These are phyloP conservation scores for Schizothorax lantsangensis DNA, from an alignment of 2,797 vertebrate genomes.

Conservation along the genomic window DNA sequence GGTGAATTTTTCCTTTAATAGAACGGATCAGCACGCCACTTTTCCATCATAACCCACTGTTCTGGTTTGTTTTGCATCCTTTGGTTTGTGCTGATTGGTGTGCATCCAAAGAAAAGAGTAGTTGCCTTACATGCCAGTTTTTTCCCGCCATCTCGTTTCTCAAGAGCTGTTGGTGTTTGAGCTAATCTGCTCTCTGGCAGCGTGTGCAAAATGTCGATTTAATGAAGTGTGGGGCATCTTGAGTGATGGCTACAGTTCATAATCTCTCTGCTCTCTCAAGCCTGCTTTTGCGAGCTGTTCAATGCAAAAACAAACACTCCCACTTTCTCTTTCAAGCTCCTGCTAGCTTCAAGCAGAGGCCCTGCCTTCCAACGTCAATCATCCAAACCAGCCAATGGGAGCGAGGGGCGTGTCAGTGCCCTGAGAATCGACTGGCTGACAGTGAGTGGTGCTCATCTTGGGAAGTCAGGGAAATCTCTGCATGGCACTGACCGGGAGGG, in stretches of 20 bases:
- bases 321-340: constrained; percentile 46
- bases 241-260: constrained; percentile 41
- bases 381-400: constrained; percentile 46
- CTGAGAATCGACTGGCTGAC: constrained; percentile 58
- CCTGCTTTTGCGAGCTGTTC: constrained; percentile 54
- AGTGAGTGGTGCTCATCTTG: constrained; percentile 66
- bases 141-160: background rate
- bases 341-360: constrained; percentile 47
- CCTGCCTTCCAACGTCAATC: constrained; percentile 42
- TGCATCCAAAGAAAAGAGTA: background rate
- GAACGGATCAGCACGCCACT: background rate
- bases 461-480: constrained; percentile 69
- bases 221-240: constrained; percentile 57
- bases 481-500: constrained; percentile 51
- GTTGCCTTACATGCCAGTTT: background rate
- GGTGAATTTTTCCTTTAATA: background rate
- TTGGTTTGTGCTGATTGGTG: background rate
- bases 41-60: background rate
- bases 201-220: constrained; percentile 43
- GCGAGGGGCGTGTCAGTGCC: constrained; percentile 44
- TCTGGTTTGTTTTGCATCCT: background rate
- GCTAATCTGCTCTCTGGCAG: constrained; percentile 50
- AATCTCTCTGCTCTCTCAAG: constrained; percentile 55
- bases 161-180: constrained; percentile 49
- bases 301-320: constrained; percentile 34